Conservation (phyloP, 1,140 invertebrate genomes). For the Coboldia fuscipes region DNA sequence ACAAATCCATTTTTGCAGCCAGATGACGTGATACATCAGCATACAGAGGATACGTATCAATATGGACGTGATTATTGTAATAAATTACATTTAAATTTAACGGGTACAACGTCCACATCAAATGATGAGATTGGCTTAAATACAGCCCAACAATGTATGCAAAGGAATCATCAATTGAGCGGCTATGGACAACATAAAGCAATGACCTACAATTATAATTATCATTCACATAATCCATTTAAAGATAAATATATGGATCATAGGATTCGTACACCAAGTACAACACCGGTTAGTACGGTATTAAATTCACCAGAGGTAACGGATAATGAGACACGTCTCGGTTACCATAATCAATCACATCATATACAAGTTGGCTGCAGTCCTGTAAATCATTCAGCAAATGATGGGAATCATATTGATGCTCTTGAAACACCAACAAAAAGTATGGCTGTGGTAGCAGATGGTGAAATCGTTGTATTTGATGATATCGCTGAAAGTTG, state of each 20-base stretch:
- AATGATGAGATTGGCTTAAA: too few relatives aligned
- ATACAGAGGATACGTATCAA: too few relatives aligned
- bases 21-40: too few relatives aligned
- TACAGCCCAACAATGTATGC: too few relatives aligned
- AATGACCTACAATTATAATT: too few relatives aligned
- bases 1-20: neutral
- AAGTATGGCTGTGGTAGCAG: slow-evolving; percentile 12
- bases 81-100: too few relatives aligned
- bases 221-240: too few relatives aligned
- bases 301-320: slow-evolving; percentile 19
- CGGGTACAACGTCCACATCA: too few relatives aligned
- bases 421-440: slow-evolving; percentile 13
- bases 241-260: too few relatives aligned
- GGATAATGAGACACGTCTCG: slow-evolving; percentile 1
- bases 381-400: slow-evolving; percentile 17
- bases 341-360: slow-evolving; percentile 9
- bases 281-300: slow-evolving; percentile 20
- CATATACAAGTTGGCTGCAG: slow-evolving; percentile 18
- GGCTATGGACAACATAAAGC: too few relatives aligned
- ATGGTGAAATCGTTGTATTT: slow-evolving; percentile 49
- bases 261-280: slow-evolving; percentile 8
- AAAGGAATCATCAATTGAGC: too few relatives aligned
- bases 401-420: slow-evolving; percentile 4
- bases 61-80: too few relatives aligned
- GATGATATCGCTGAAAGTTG: slow-evolving; percentile 56